Percentiles rank a stretch among this genome's conserved stretches.
phyloP scores from a whole-genome alignment of 2,888 invertebrate species.

The Mamestra brassicae region DNA sequence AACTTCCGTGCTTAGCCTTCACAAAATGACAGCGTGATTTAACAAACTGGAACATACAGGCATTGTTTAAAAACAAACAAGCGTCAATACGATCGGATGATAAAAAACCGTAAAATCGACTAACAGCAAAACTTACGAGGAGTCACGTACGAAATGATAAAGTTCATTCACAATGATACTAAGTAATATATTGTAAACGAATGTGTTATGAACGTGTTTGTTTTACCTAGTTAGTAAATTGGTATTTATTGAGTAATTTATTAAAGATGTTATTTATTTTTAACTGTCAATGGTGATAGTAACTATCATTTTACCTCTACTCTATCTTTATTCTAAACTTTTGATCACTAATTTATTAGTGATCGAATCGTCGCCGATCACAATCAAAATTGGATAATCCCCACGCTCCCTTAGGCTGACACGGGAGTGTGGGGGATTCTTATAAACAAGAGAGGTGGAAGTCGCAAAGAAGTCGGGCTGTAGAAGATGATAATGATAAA shows the following conservation, averaged over 20 bases:
- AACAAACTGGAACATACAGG: slow-evolving; percentile 11
- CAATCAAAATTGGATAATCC: no score
- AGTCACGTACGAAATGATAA: slow-evolving; percentile 38
- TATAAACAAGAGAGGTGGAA: no score
- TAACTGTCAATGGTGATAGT: no score
- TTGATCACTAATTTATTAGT: no score
- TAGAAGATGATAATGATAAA: no score
- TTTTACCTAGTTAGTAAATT: background rate
- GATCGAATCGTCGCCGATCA: no score
- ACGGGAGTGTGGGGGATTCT: no score
- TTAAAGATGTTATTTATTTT: background rate
- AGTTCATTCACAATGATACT: slow-evolving; percentile 10
- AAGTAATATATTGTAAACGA: slow-evolving; percentile 10
- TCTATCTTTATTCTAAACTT: no score
- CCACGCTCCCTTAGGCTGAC: no score
- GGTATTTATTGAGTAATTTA: background rate
- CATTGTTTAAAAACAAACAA: slow-evolving; percentile 48
- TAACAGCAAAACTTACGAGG: slow-evolving; percentile 3
- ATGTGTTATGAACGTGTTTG: slow-evolving; percentile 2
- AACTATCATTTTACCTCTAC: no score
- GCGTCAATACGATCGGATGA: background rate
- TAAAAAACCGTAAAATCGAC: slow-evolving; percentile 24
- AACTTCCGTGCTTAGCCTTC: background rate
- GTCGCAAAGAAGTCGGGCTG: no score
- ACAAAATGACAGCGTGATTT: background rate